phyloP scores from a whole-genome alignment of 2,888 invertebrate genomes.

The Alloplasta piceator region DNA sequence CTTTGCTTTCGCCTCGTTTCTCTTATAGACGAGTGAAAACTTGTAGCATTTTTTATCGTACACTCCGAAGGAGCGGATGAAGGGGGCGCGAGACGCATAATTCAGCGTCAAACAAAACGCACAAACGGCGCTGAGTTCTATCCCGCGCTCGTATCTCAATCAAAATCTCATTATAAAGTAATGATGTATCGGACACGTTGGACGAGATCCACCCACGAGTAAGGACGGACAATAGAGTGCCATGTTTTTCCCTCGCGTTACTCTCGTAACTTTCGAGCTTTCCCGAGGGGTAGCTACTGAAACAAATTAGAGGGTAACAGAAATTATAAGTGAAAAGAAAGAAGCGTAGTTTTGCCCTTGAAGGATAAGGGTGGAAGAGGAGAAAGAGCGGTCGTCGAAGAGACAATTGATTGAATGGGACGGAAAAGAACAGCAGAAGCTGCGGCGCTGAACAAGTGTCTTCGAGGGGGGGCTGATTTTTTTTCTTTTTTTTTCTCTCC shows the following conservation, averaged over 20 bases:
- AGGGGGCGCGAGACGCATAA: conserved; percentile 21
- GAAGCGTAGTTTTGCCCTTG: background rate
- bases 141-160: conserved; percentile 51
- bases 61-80: background rate
- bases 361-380: conserved; percentile 5
- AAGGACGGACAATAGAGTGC: background rate
- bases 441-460: conserved; percentile 26
- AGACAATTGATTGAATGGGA: background rate
- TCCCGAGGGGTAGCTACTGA: background rate
- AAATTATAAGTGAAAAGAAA: background rate
- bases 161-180: conserved; percentile 58
- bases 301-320: too few relatives aligned
- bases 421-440: conserved; percentile 22
- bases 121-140: conserved; percentile 1
- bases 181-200: conserved; percentile 1
- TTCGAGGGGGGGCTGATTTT: conserved; percentile 9
- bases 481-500: conserved; percentile 7
- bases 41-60: conserved; percentile 5
- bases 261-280: conserved; percentile 30
- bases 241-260: background rate
- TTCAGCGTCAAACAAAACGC: conserved; percentile 35
- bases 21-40: conserved; percentile 23
- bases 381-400: background rate
- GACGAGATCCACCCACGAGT: background rate
- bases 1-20: conserved; percentile 29